phyloP scores from a whole-genome alignment of 2,113 vertebrate species.

The Varanus komodoensis region DNA sequence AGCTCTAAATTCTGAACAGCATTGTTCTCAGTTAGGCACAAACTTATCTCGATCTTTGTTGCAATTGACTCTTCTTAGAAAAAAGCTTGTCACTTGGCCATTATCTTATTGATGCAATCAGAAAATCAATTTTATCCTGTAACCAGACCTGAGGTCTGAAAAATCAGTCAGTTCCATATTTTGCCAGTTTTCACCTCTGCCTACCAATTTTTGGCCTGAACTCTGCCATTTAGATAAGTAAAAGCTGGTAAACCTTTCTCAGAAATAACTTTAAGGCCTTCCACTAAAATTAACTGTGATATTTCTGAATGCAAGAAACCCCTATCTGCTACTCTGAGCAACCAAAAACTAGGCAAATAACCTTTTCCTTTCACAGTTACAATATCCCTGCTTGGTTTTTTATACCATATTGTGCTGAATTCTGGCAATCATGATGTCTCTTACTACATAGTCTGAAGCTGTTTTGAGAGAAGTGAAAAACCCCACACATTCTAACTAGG shows the following conservation, averaged over 20 bases:
- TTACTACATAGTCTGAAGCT: background rate
- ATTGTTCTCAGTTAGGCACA: background rate
- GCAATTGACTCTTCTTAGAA: background rate
- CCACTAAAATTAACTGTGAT: background rate
- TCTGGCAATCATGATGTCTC: background rate
- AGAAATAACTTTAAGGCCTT: background rate
- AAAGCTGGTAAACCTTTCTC: background rate
- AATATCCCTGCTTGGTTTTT: background rate
- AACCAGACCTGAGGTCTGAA: background rate
- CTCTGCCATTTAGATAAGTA: background rate
- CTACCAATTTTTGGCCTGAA: background rate
- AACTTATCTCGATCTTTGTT: background rate
- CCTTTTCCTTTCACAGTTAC: background rate
- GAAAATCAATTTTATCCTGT: background rate
- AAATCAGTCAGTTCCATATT: background rate
- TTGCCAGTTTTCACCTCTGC: background rate
- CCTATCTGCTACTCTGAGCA: background rate
- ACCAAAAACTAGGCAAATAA: background rate
- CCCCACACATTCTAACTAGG: background rate
- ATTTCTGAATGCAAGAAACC: background rate
- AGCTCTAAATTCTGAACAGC: background rate
- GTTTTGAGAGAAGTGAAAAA: background rate
- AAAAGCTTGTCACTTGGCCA: background rate
- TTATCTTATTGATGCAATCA: background rate
- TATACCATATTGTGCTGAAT: background rate